These are phyloP conservation scores for Thryonomys swinderianus DNA, from an alignment of 2,113 vertebrate species.

Conservation along the genomic window DNA sequence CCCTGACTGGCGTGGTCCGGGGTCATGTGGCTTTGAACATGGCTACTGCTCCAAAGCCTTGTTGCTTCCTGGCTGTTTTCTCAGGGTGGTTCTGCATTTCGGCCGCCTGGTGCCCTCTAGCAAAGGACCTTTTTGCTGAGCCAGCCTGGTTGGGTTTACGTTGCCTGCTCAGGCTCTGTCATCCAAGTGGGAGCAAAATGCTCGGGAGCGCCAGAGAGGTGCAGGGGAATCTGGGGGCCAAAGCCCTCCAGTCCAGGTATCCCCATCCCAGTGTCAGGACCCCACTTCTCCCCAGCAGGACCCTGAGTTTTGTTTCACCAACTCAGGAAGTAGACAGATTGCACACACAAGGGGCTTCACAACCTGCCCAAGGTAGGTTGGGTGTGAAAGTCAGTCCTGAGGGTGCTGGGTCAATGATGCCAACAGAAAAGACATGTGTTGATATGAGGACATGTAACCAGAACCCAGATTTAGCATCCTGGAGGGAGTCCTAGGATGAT, in stretches of 20 bases:
- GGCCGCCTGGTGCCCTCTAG: not conserved
- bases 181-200: not conserved
- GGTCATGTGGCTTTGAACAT: accelerated
- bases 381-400: not conserved
- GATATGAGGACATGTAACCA: not conserved
- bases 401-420: not conserved
- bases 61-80: not conserved
- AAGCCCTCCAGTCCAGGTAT: not conserved
- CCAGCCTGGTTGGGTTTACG: not conserved
- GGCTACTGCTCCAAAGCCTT: not conserved
- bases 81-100: not conserved
- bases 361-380: not conserved
- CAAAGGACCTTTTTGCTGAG: not conserved
- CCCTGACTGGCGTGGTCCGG: not conserved
- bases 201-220: not conserved
- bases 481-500: not conserved
- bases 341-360: not conserved
- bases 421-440: not conserved
- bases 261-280: not conserved
- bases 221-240: not conserved
- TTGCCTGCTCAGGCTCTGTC: not conserved
- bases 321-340: not conserved
- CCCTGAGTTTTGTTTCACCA: not conserved
- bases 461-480: not conserved
- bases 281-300: not conserved